Evolutionary conservation across 2,888 invertebrate species (phyloP).

Genomic region (Monochamus alternatus): DNA sequence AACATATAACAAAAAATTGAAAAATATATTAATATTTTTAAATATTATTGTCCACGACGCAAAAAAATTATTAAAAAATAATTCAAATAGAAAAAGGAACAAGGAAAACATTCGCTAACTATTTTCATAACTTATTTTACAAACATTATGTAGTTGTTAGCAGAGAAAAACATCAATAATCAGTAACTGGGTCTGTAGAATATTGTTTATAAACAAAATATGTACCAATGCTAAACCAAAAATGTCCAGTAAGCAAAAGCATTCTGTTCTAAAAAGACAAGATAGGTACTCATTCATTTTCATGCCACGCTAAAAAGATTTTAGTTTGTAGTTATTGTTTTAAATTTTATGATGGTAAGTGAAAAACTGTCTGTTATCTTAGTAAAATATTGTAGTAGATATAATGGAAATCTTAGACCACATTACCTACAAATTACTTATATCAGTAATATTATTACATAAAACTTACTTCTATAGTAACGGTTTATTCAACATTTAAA

Average conservation of each 20-base stretch:
- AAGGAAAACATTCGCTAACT: not conserved
- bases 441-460: too few species aligned
- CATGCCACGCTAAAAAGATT: not conserved
- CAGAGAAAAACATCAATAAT: not conserved
- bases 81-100: too few species aligned
- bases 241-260: conserved; percentile 12
- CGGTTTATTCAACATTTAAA: too few species aligned
- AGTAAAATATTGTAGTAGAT: too few species aligned
- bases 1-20: too few species aligned
- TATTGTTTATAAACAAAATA: conserved; percentile 13
- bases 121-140: not conserved
- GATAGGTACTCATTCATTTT: conserved; percentile 18
- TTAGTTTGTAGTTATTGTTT: not conserved
- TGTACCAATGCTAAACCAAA: conserved; percentile 1
- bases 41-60: too few species aligned
- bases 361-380: not conserved
- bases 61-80: too few species aligned
- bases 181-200: conserved; percentile 4
- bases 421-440: too few species aligned
- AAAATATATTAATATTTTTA: too few species aligned
- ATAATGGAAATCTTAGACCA: too few species aligned
- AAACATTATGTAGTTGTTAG: not conserved
- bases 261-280: not conserved
- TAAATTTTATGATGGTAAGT: conserved; percentile 9
- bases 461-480: too few species aligned